A percentile compares a stretch with the other conserved stretches of the same genome.
Evolutionary conservation across 2,113 vertebrate species (phyloP).

Genomic region (Smithornis capensis): DNA sequence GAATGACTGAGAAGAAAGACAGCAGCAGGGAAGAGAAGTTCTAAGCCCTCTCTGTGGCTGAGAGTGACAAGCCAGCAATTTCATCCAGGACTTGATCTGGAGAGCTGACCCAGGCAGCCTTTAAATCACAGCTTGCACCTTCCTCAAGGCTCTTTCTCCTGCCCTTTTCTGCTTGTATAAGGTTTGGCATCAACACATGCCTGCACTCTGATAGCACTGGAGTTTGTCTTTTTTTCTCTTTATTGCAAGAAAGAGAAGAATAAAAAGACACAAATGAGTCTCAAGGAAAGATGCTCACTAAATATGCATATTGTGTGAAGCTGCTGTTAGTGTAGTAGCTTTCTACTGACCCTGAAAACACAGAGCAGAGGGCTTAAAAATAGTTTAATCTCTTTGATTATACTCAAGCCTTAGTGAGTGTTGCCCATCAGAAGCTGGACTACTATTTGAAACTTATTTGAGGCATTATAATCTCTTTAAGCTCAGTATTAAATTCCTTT

Average conservation of each 20-base stretch:
- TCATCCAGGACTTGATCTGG: background rate
- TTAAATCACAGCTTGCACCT: background rate
- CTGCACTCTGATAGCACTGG: background rate
- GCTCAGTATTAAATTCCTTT: background rate
- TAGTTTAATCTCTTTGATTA: background rate
- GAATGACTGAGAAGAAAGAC: background rate
- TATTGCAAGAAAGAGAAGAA: background rate
- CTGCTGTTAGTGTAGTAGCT: background rate
- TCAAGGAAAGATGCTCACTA: background rate
- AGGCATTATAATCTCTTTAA: background rate
- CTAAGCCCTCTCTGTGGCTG: background rate
- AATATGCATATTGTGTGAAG: background rate
- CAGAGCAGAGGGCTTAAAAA: background rate
- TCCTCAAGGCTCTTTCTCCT: background rate
- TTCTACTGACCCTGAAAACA: background rate
- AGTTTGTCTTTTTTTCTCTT: background rate
- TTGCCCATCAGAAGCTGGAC: background rate
- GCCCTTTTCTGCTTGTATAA: background rate
- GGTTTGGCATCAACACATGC: background rate
- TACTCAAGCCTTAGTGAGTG: background rate
- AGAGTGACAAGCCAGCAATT: background rate
- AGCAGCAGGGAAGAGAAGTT: background rate
- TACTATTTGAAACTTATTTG: background rate
- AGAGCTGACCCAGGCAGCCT: background rate
- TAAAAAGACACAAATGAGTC: background rate